Evolutionary conservation across 2,888 invertebrate genomes (phyloP).

Genomic region (Spicauda simplicius): DNA sequence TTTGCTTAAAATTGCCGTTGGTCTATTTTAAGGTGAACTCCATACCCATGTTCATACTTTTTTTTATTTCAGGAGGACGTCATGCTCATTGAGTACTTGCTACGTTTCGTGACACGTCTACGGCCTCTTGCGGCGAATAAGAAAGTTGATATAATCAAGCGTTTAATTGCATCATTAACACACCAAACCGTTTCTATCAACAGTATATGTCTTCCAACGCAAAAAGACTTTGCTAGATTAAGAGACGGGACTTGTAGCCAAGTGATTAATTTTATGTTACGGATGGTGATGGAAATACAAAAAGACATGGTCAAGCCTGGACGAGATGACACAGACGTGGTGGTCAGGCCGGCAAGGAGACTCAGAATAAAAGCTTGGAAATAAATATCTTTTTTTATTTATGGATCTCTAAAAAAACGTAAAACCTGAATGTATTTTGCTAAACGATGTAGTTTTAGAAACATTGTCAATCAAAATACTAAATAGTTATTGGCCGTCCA

Average conservation of each 20-base stretch:
- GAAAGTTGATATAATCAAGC: slow-evolving; percentile 86
- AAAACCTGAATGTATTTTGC: no score
- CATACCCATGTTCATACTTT: no score
- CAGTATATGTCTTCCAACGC: slow-evolving; percentile 62
- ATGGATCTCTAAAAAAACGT: no score
- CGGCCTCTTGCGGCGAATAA: slow-evolving; percentile 86
- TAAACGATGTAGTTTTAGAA: no score
- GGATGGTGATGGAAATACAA: slow-evolving; percentile 78
- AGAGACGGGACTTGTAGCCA: slow-evolving; percentile 85
- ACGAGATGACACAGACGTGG: slow-evolving; percentile 69
- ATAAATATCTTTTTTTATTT: slow-evolving; percentile 50
- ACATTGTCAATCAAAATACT: no score
- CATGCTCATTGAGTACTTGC: slow-evolving; percentile 89
- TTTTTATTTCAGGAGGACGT: slow-evolving; percentile 83
- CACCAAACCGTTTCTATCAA: slow-evolving; percentile 85
- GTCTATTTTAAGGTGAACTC: no score
- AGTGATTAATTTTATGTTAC: slow-evolving; percentile 79
- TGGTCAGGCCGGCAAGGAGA: slow-evolving; percentile 59
- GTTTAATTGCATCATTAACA: slow-evolving; percentile 87
- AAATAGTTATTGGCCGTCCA: no score
- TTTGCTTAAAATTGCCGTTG: no score
- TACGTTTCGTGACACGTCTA: slow-evolving; percentile 88
- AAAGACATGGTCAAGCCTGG: slow-evolving; percentile 73
- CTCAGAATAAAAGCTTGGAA: slow-evolving; percentile 78
- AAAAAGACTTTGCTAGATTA: slow-evolving; percentile 75